Evolutionary conservation across 2,888 invertebrate genomes (phyloP).

Genomic region (Pristionchus entomophagus): DNA sequence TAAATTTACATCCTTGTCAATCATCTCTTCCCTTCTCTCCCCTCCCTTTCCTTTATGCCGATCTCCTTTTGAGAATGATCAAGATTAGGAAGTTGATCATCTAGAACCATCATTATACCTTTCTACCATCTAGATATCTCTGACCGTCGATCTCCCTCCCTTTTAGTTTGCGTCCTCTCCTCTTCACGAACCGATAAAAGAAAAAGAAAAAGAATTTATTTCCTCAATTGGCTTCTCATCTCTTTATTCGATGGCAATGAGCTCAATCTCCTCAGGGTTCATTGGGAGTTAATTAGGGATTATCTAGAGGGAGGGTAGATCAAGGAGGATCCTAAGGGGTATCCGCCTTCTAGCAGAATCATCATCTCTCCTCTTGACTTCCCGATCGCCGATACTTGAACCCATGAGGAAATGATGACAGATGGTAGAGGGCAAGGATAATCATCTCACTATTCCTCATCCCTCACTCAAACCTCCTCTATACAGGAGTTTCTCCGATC

Average conservation of each 20-base stretch:
- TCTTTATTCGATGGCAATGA: too few relatives aligned
- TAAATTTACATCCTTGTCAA: slow-evolving; percentile 19
- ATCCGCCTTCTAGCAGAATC: neutral
- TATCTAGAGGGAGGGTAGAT: slow-evolving; percentile 21
- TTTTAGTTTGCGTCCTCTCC: neutral
- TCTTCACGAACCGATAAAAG: too few relatives aligned
- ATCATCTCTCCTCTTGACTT: slow-evolving; percentile 6
- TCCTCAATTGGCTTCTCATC: too few relatives aligned
- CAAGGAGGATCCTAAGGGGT: slow-evolving; percentile 17
- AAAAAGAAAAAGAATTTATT: too few relatives aligned
- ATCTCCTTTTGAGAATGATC: neutral
- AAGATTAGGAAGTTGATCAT: neutral
- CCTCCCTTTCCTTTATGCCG: neutral
- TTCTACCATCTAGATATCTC: neutral
- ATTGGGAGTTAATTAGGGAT: slow-evolving; percentile 30
- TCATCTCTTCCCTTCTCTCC: neutral
- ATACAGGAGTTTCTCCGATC: neutral
- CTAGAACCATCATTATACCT: neutral
- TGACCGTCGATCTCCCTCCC: neutral
- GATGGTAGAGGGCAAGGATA: slow-evolving; percentile 7
- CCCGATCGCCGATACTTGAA: slow-evolving; percentile 19
- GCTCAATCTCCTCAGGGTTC: too few relatives aligned
- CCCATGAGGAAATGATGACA: slow-evolving; percentile 10
- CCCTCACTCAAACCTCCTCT: neutral
- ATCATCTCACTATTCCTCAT: neutral